Conservation (phyloP, 1,140 invertebrate genomes). For the Pogonognathellus flavescens region DNA sequence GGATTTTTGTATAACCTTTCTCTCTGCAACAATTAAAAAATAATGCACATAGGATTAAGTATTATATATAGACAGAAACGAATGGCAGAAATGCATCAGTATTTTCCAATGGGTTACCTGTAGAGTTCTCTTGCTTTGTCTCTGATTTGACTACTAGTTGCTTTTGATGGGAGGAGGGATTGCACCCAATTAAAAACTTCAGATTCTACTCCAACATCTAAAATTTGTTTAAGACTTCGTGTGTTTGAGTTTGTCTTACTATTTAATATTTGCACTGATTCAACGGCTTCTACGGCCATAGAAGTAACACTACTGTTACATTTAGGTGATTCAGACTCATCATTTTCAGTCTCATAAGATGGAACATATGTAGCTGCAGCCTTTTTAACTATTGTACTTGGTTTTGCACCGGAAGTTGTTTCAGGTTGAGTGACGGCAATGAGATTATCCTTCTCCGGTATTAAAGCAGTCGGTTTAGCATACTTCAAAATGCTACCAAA, state of each 20-base stretch:
- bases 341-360: slow-evolving; percentile 27
- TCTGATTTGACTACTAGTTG: slow-evolving; percentile 59
- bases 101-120: slow-evolving; percentile 22
- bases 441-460: slow-evolving; percentile 13
- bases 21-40: slow-evolving; percentile 35
- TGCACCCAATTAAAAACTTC: slow-evolving; percentile 58
- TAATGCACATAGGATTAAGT: neutral
- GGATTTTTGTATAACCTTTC: slow-evolving; percentile 62
- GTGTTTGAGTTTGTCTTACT: neutral
- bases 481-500: slow-evolving; percentile 20
- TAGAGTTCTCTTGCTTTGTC: slow-evolving; percentile 64
- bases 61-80: neutral
- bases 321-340: slow-evolving; percentile 12
- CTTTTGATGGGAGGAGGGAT: slow-evolving; percentile 10
- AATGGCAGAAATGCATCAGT: neutral
- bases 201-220: slow-evolving; percentile 58
- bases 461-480: slow-evolving; percentile 10
- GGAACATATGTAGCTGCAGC: slow-evolving; percentile 16
- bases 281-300: neutral
- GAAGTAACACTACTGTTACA: neutral
- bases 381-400: slow-evolving; percentile 38
- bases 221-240: slow-evolving; percentile 52
- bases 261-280: neutral
- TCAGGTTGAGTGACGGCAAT: neutral
- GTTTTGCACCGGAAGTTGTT: neutral